These are phyloP conservation scores for Erythrolamprus reginae DNA, from an alignment of 2,113 vertebrate genomes.

Conservation along the genomic window DNA sequence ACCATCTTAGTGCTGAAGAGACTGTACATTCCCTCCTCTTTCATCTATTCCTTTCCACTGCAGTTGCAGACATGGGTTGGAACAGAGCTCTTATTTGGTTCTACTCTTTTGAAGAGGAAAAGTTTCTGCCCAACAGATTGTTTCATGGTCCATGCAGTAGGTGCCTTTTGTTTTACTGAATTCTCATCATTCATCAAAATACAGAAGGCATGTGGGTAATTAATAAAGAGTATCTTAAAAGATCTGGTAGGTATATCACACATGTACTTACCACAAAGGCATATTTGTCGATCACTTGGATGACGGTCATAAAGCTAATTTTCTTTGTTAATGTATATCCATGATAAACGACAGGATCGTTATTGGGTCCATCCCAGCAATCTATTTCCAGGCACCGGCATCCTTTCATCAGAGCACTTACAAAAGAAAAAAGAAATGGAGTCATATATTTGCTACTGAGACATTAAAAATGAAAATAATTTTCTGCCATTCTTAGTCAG, in stretches of 20 bases:
- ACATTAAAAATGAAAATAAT: not conserved
- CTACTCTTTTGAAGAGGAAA: not conserved
- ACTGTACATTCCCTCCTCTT: not conserved
- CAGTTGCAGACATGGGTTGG: not conserved
- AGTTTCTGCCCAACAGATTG: not conserved
- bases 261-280: conserved; percentile 77
- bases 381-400: conserved; percentile 90
- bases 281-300: conserved; percentile 76
- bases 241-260: not conserved
- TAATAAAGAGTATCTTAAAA: not conserved
- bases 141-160: not conserved
- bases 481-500: not conserved
- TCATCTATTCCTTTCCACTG: not conserved
- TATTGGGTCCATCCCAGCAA: conserved; percentile 81
- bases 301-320: conserved; percentile 79
- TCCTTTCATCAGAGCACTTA: conserved; percentile 82
- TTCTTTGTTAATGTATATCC: conserved; percentile 83
- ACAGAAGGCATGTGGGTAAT: not conserved
- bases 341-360: conserved; percentile 83
- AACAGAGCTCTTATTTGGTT: not conserved
- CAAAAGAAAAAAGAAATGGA: not conserved
- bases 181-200: not conserved
- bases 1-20: not conserved
- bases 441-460: not conserved
- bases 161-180: not conserved